Percentiles rank a stretch among this genome's conserved stretches.
phyloP scores from a whole-genome alignment of 2,888 invertebrate genomes.

The Eutolmus rufibarbis region DNA sequence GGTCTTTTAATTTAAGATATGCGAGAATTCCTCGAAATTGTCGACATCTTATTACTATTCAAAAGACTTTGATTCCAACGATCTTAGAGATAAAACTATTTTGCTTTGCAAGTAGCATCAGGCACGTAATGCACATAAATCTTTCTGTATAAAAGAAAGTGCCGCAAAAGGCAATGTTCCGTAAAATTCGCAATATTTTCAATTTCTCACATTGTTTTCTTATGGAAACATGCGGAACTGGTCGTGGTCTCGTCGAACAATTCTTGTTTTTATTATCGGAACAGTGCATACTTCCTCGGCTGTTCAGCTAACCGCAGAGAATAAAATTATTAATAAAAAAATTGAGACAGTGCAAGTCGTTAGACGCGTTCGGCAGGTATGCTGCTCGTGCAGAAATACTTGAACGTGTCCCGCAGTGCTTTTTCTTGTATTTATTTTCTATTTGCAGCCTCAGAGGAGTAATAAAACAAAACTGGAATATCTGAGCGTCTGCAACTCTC shows the following conservation, averaged over 20 bases:
- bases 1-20: neutral
- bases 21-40: neutral
- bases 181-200: neutral
- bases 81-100: neutral
- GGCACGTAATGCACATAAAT: neutral
- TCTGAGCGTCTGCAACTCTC: neutral
- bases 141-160: neutral
- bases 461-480: neutral
- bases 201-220: neutral
- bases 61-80: neutral
- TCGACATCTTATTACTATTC: neutral
- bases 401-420: neutral
- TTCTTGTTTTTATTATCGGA: neutral
- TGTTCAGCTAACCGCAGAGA: neutral
- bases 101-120: neutral
- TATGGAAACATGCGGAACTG: neutral
- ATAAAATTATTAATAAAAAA: neutral
- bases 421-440: neutral
- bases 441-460: neutral
- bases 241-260: neutral
- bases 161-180: neutral
- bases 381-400: neutral
- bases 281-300: neutral
- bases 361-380: neutral
- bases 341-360: neutral